These are phyloP conservation scores for Peromyscus californicus DNA, from an alignment of 2,113 vertebrate genomes.

Conservation along the genomic window DNA sequence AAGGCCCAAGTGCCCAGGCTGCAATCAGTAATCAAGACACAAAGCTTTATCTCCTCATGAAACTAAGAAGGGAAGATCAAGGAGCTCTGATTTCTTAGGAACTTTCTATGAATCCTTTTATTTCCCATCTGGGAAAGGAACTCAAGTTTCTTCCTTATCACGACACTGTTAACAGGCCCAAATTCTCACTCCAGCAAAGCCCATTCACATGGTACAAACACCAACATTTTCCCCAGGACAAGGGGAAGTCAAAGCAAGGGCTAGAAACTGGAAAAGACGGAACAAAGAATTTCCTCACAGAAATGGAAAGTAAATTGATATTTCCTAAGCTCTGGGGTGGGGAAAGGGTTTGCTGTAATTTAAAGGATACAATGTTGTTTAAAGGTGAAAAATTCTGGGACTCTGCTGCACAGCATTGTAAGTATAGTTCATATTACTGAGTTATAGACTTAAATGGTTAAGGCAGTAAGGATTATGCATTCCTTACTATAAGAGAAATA, in stretches of 20 bases:
- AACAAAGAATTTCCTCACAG: background rate
- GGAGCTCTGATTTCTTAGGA: constrained; percentile 6
- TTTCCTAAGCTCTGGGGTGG: background rate
- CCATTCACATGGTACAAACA: background rate
- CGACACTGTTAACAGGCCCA: background rate
- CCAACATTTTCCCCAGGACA: background rate
- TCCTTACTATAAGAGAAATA: constrained; percentile 26
- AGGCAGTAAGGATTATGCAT: background rate
- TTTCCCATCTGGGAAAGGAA: constrained; percentile 2
- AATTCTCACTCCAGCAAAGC: constrained; percentile 2
- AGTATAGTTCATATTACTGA: background rate
- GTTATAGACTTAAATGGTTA: background rate
- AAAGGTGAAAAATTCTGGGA: background rate
- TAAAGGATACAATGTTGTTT: background rate
- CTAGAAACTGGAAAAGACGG: background rate
- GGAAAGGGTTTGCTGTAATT: background rate
- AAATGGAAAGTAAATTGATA: background rate
- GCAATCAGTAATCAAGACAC: background rate
- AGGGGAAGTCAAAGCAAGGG: constrained; percentile 23
- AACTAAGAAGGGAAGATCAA: background rate
- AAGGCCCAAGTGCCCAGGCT: background rate
- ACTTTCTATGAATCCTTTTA: background rate
- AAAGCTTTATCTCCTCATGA: background rate
- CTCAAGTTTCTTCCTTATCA: background rate
- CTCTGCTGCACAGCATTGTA: background rate